Base-by-base conservation (phyloP, 1,140 invertebrate species). In the Monomorium pharaonis region DNA sequence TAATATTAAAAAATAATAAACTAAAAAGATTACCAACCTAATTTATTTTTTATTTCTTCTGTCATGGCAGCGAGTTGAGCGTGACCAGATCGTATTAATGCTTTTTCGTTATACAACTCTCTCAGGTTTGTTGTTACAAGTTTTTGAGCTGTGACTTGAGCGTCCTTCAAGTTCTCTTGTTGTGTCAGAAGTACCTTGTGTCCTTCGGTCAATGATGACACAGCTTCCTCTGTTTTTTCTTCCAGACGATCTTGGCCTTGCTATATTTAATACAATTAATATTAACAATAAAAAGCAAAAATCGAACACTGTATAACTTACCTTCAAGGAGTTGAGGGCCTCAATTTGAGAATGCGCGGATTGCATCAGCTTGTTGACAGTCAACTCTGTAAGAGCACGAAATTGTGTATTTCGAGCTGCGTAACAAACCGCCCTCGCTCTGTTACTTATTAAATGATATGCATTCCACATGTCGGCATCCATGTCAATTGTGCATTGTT, bases 401-500 rank as follows among this genome's bases (percentile, higher is more conserved):
- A 97, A 97, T 91, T 97, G 97, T 65, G 95, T 94, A 92, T 96
- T 96, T 58, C 97, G 94, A 27, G 96, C 94, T 49, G 96, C 93
- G 91, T 97, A 97, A 91, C 97, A 97, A 75, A 97, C 96, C 58
- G 97, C 96, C 78, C 96, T 92, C 2, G 97, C 97, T 92, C 97
- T 92, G 89, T 97, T 97, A 80, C 95, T 96, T 92, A 97, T 96
- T 74, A 97, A 95, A 92, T 97, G 97, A 91, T 97, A 97, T 7
- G 96, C 96, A 93, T 97, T 97, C 97, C 97, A 97, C 37, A 96
- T 96, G 88, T 96, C 96, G 37, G 96, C 91, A 93, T 97, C 96
- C 97, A 97, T 97, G 21, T 95, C 92, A 9, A 92, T 95, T 18
- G 97, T 97, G 92, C 97, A 97, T 67, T 97, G 96, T 89, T 94